Evolutionary conservation across 2,888 invertebrate species (phyloP).

Genomic region (Erebia ligea): DNA sequence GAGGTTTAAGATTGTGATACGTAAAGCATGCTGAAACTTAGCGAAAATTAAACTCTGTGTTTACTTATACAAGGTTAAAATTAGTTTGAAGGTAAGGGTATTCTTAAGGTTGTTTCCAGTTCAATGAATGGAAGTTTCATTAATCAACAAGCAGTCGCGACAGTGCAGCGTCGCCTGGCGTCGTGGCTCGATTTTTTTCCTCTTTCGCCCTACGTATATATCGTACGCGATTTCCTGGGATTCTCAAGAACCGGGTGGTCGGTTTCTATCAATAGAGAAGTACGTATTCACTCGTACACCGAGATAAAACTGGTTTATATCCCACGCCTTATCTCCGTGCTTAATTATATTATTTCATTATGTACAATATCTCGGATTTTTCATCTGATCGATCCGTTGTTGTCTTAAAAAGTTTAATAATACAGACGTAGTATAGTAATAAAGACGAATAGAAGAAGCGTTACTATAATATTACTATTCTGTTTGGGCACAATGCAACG

Average conservation of each 20-base stretch:
- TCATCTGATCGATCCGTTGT: not conserved
- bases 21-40: slow-evolving; percentile 19
- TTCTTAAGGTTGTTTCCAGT: slow-evolving; percentile 60
- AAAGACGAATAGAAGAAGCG: too few relatives aligned
- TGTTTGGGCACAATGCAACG: too few relatives aligned
- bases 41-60: slow-evolving; percentile 36
- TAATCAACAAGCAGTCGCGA: slow-evolving; percentile 81
- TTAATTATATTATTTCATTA: slow-evolving; percentile 16
- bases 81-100: slow-evolving; percentile 28
- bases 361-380: not conserved
- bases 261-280: slow-evolving; percentile 50
- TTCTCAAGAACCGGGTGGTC: slow-evolving; percentile 76
- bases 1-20: slow-evolving; percentile 25
- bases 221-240: slow-evolving; percentile 81
- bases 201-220: slow-evolving; percentile 79
- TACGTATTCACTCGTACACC: slow-evolving; percentile 16
- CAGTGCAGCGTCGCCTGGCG: slow-evolving; percentile 76
- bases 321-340: not conserved
- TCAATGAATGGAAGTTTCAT: slow-evolving; percentile 76
- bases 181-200: slow-evolving; percentile 79
- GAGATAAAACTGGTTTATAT: slow-evolving; percentile 13
- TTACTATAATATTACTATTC: too few relatives aligned
- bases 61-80: slow-evolving; percentile 21
- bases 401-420: slow-evolving; percentile 6
- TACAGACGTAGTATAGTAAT: too few relatives aligned